Percentiles rank a stretch among this genome's conserved stretches.
Evolutionary conservation across 2,113 vertebrate species (phyloP).

Genomic region (Amblyornis subalaris): DNA sequence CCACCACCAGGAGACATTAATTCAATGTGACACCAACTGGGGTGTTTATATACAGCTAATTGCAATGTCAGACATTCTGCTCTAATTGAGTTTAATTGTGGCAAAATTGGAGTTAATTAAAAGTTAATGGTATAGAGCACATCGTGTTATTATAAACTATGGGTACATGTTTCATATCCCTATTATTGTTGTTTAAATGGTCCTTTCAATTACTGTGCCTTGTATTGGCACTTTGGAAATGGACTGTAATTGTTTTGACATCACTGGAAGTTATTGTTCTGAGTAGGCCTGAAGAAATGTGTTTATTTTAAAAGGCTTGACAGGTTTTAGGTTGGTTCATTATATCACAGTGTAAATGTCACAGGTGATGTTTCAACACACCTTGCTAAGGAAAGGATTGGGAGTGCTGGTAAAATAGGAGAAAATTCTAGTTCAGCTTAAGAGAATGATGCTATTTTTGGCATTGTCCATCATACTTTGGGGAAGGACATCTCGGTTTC

Average conservation of each 20-base stretch:
- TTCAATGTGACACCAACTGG: slow-evolving; percentile 62
- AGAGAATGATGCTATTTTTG: neutral
- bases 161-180: slow-evolving; percentile 41
- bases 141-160: slow-evolving; percentile 38
- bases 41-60: slow-evolving; percentile 68
- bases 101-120: slow-evolving; percentile 86
- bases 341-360: neutral
- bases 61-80: slow-evolving; percentile 79
- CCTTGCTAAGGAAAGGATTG: neutral
- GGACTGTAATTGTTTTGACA: neutral
- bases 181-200: slow-evolving; percentile 37
- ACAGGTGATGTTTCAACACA: neutral
- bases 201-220: slow-evolving; percentile 47
- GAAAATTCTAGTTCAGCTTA: neutral
- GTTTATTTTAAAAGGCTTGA: neutral
- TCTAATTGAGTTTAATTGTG: slow-evolving; percentile 84
- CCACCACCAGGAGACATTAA: slow-evolving; percentile 58
- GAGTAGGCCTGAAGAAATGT: neutral
- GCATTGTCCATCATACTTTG: neutral
- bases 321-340: neutral
- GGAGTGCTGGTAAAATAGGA: neutral
- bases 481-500: neutral
- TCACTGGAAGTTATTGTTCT: neutral
- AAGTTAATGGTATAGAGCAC: slow-evolving; percentile 82
- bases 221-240: slow-evolving; percentile 4